Evolutionary conservation across 1,140 invertebrate genomes (phyloP), one percentile per base, ranked within the genome.

Genomic region (Drosophila saltans): DNA sequence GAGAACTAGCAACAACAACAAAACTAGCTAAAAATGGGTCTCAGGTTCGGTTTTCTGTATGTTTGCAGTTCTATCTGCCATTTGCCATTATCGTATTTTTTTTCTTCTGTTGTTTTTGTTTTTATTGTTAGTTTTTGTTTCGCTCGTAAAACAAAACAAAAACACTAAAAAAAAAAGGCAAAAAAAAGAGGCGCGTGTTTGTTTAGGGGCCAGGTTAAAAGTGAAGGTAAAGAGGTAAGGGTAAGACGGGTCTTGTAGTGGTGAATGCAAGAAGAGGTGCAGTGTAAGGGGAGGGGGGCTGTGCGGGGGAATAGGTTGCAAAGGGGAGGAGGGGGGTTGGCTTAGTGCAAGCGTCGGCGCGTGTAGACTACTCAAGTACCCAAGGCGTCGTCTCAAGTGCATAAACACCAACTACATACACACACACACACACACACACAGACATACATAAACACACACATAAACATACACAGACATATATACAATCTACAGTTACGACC

Each of bases 381-480:
- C 62, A 62, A 69, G 68, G 75, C 76, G 75, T 58, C 75, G 80
- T 86, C 83, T 82, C 83, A 66, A 86, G 83, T 88, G 75, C 83
- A 76, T 77, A 69, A 67, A 76, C 59, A 85, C 64, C 74, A 72
- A 41, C 40, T 43, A 33, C 45, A 57, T 41, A 66, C 40, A 30
- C 57, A 58, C 40, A 58, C 59, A 52, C 41, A 41, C 7, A 39
- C 36, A 26, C 43, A 55, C 48, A 56, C 45, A 33, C 43, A 58
- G n/a, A 58, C 24, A 60, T 28, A 28, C 5, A 41, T 39, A 58
- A 28, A 66, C 33, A 26, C 48, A 52, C 41, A 45, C 48, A 41
- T 39, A 58, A 16, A 55, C 24, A 60, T 30, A 28, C 7, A 41
- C 40, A 58, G 40, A 66, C 21, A 26, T 45, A 41, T 39, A 58